phyloP scores from a whole-genome alignment of 2,888 invertebrate species.

The Tethea ocularis region DNA sequence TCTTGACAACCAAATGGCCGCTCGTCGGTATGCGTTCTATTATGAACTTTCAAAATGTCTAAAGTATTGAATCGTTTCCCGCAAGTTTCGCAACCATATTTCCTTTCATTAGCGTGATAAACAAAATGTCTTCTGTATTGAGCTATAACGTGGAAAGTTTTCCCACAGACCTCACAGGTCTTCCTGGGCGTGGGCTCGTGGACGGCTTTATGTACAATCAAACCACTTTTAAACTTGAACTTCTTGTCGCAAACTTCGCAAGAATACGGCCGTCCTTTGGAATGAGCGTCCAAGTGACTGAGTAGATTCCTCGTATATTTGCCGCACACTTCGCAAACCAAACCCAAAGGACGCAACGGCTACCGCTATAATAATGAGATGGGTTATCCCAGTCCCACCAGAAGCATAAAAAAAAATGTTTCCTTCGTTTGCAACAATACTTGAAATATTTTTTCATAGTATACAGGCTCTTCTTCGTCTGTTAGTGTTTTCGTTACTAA shows the following conservation, averaged over 20 bases:
- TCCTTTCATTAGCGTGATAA: constrained; percentile 81
- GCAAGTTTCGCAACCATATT: constrained; percentile 78
- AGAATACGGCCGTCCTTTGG: constrained; percentile 63
- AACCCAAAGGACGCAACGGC: too few species aligned
- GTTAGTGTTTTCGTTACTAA: too few species aligned
- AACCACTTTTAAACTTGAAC: constrained; percentile 77
- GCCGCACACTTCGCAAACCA: constrained; percentile 79
- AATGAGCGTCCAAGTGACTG: constrained; percentile 74
- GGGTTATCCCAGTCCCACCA: too few species aligned
- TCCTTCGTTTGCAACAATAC: too few species aligned
- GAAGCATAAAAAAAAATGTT: too few species aligned
- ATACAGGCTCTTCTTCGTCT: too few species aligned
- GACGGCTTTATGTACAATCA: constrained; percentile 71
- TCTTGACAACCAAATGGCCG: constrained; percentile 72
- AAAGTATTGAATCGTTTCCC: constrained; percentile 81
- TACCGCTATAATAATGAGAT: too few species aligned
- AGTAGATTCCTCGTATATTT: constrained; percentile 69
- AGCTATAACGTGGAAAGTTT: constrained; percentile 77
- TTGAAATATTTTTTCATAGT: too few species aligned
- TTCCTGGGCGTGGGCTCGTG: constrained; percentile 77
- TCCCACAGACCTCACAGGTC: constrained; percentile 81
- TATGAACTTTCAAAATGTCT: constrained; percentile 78
- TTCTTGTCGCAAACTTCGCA: constrained; percentile 77
- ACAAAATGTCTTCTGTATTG: constrained; percentile 78
- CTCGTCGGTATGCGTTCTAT: constrained; percentile 77